Conservation (phyloP, 2,113 vertebrate genomes). For the Neodon shergylaensis region DNA sequence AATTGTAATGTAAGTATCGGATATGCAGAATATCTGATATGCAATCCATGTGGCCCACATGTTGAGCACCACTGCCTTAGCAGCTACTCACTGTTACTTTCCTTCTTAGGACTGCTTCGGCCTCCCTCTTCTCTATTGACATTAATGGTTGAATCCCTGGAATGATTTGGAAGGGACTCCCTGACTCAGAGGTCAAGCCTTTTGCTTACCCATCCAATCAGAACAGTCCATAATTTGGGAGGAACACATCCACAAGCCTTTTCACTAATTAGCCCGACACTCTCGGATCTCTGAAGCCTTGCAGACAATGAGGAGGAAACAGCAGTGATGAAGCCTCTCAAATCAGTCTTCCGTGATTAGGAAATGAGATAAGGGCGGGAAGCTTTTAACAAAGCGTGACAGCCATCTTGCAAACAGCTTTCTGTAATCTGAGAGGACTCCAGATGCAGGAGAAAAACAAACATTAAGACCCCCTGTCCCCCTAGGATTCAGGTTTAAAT, state of each 20-base stretch:
- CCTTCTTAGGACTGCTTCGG: constrained; percentile 22
- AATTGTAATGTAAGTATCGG: neutral
- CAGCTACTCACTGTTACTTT: rapidly evolving
- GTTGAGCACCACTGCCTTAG: neutral
- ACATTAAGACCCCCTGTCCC: constrained; percentile 66
- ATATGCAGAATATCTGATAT: neutral
- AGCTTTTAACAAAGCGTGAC: constrained; percentile 80
- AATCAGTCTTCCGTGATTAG: constrained; percentile 82
- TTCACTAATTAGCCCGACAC: constrained; percentile 86
- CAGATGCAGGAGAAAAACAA: constrained; percentile 83
- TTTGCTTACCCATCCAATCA: constrained; percentile 87
- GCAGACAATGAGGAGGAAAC: constrained; percentile 73
- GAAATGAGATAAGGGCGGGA: constrained; percentile 84
- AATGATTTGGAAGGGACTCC: constrained; percentile 89
- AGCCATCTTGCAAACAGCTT: constrained; percentile 64
- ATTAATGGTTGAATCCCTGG: constrained; percentile 84
- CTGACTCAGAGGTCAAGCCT: constrained; percentile 85
- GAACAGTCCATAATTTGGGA: constrained; percentile 93
- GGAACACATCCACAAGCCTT: constrained; percentile 83
- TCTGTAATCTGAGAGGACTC: constrained; percentile 81
- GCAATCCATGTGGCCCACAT: neutral
- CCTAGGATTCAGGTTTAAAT: constrained; percentile 69
- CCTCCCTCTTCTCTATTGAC: constrained; percentile 73
- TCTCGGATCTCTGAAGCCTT: neutral
- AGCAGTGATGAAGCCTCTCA: constrained; percentile 77